Percentiles rank a stretch among this genome's conserved stretches.
Evolutionary conservation across 2,797 vertebrate species (phyloP).

Genomic region (Microtus californicus): DNA sequence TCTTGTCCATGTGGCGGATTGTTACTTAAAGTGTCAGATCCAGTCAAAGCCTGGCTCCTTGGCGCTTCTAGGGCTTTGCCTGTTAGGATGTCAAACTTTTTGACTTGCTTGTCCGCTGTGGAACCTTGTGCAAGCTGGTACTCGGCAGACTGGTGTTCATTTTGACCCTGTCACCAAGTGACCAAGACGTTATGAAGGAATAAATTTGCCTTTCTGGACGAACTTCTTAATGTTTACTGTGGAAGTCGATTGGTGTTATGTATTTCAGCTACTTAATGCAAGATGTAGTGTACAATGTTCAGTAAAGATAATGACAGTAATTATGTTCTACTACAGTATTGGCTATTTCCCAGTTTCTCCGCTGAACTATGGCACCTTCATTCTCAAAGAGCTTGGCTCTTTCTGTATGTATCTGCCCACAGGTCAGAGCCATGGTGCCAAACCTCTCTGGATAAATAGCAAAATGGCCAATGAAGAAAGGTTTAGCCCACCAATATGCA

Average conservation of each 20-base stretch:
- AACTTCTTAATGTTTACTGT: not conserved
- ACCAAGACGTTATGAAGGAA: not conserved
- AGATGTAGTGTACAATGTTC: not conserved
- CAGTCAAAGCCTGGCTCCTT: not conserved
- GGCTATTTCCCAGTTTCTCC: not conserved
- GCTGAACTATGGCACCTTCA: not conserved
- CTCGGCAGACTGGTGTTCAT: not conserved
- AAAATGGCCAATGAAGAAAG: not conserved
- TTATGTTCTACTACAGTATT: too few species aligned
- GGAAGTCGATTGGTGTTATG: too few species aligned
- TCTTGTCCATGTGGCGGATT: not conserved
- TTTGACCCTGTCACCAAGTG: not conserved
- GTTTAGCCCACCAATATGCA: rapidly evolving
- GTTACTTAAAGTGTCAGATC: not conserved
- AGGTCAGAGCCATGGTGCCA: too few species aligned
- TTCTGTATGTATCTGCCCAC: rapidly evolving
- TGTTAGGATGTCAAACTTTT: not conserved
- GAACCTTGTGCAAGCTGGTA: not conserved
- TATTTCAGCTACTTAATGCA: not conserved
- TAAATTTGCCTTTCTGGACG: not conserved
- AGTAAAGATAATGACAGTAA: not conserved
- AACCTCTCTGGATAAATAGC: not conserved
- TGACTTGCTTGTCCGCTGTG: rapidly evolving
- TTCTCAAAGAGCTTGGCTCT: not conserved
- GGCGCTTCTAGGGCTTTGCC: not conserved